Evolutionary conservation across 2,888 invertebrate genomes (phyloP), one percentile per base, ranked within the genome.

Genomic region (Drosophila leonis): DNA sequence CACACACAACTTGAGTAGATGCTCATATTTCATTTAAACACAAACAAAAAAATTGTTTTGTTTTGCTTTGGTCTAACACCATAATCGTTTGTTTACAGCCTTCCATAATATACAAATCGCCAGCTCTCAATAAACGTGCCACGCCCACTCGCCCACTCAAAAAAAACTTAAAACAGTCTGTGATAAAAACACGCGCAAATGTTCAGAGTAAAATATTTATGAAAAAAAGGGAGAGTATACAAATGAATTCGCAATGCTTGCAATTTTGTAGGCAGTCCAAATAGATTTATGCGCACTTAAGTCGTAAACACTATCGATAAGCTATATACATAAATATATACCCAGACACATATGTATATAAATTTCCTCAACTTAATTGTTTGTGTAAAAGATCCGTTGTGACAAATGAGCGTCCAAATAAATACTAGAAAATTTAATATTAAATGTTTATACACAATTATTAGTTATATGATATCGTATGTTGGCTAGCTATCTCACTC

Each of bases 81-180:
- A 60, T 70, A 70, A 74, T 61, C 44, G 27, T 67, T 85, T 85
- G 73, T 85, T 83, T 88, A 88, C 73, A 64, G 44, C 46, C 60
- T 29, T 42, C 33, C 27, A 46, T 61, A 46, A 51, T 69, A 65
- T 37, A 68, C 69, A 83, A 78, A 78, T 73, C 51, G 60, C 9
- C 57, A 51, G 66, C 60, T 64, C 59, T 62, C 57, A 65, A 80
- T 56, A 59, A 67, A 75, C 75, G 24, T 35, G 33, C 59, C 35
- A 31, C 27, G 27, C 41, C 20, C 29, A n/a, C 18, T 13, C 15
- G 20, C 39, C n/a, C 33, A 1, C 5, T n/a, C 5, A 1, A n/a
- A 55, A 27, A 31, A 13, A 24, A 35, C 20, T 8, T 1, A 33
- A 18, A 60, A n/a, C 37, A 37, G 46, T 20, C 39, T 18, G 33